A percentile compares a stretch with the other conserved stretches of the same genome.
phyloP scores from a whole-genome alignment of 1,140 invertebrate species.

The Bombus vancouverensis region DNA sequence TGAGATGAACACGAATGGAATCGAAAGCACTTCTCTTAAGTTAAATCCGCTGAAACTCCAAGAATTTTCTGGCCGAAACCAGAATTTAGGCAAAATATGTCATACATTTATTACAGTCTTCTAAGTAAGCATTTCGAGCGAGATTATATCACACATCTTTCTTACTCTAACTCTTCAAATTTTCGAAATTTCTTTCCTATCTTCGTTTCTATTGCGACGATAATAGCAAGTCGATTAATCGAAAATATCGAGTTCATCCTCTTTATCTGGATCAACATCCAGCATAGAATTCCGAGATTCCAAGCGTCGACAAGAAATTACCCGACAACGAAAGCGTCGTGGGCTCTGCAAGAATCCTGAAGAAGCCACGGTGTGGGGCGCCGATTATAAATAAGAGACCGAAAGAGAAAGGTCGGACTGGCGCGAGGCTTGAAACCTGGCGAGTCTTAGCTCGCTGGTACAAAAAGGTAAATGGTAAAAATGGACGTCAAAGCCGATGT shows the following conservation, averaged over 20 bases:
- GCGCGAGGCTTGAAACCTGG: not conserved
- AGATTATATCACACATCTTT: too few relatives aligned
- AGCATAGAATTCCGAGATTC: not conserved
- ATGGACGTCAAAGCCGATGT: constrained; percentile 43
- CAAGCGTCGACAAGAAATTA: not conserved
- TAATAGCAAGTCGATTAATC: too few relatives aligned
- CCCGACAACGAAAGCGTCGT: not conserved
- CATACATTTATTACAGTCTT: too few relatives aligned
- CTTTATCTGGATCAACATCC: not conserved
- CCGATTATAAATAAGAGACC: not conserved
- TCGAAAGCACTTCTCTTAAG: not conserved
- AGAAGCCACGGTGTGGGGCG: not conserved
- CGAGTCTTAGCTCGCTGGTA: not conserved
- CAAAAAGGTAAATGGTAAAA: constrained; percentile 3
- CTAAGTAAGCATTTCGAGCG: too few relatives aligned
- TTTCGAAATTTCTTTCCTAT: too few relatives aligned
- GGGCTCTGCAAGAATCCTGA: not conserved
- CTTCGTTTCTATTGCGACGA: too few relatives aligned
- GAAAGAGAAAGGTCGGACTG: not conserved
- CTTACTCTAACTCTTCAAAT: too few relatives aligned
- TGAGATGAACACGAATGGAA: not conserved
- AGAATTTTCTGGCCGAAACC: not conserved
- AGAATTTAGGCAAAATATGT: not conserved
- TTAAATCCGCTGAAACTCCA: not conserved
- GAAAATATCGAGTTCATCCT: not conserved